Evolutionary conservation across 1,140 invertebrate species (phyloP).

Genomic region (Temnothorax curvispinosus): DNA sequence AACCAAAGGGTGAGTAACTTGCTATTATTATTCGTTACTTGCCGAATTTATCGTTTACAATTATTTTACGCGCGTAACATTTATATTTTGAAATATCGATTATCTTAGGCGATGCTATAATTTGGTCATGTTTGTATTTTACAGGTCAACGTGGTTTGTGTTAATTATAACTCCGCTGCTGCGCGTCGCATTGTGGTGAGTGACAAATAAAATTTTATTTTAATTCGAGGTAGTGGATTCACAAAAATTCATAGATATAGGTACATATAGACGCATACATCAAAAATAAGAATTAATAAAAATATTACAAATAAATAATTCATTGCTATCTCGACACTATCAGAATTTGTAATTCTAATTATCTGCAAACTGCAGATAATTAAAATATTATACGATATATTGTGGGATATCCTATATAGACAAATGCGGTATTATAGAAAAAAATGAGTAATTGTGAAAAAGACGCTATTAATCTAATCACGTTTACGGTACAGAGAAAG

Average conservation of each 20-base stretch:
- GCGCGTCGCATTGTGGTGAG: not conserved
- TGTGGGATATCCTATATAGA: not conserved
- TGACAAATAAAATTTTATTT: conserved; percentile 13
- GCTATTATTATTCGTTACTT: not conserved
- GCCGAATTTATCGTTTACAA: not conserved
- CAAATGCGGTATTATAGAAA: not conserved
- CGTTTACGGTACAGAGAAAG: conserved; percentile 16
- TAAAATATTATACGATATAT: not conserved
- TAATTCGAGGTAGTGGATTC: not conserved
- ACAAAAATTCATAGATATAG: not conserved
- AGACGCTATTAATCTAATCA: conserved; percentile 33
- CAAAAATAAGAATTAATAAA: not conserved
- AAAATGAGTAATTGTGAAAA: conserved; percentile 4
- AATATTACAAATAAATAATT: conserved; percentile 1
- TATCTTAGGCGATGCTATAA: not conserved
- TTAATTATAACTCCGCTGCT: not conserved
- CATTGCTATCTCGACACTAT: not conserved
- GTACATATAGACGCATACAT: not conserved
- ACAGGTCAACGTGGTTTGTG: not conserved
- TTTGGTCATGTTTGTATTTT: not conserved
- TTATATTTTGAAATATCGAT: not conserved
- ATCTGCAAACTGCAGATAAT: not conserved
- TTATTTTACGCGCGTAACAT: not conserved
- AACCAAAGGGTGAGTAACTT: not conserved
- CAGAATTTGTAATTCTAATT: not conserved